Evolutionary conservation across 1,140 invertebrate species (phyloP).

Genomic region (Formica selysi): DNA sequence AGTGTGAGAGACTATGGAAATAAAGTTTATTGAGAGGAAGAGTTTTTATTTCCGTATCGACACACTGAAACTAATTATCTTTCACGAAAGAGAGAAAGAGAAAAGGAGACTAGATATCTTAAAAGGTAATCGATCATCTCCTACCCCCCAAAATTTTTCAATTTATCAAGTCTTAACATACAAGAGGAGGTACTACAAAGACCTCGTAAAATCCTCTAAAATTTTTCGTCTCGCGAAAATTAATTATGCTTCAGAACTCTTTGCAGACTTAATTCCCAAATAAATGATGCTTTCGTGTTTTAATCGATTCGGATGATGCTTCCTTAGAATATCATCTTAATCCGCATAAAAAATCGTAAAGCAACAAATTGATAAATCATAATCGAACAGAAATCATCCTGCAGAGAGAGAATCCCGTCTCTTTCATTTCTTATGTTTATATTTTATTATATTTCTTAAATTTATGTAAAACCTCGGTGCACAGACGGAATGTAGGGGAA

Average conservation of each 20-base stretch:
- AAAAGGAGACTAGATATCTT: constrained; percentile 3
- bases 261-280: constrained; percentile 46
- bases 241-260: constrained; percentile 51
- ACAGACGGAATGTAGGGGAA: no score
- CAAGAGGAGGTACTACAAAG: constrained; percentile 34
- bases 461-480: neutral
- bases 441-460: neutral
- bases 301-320: constrained; percentile 31
- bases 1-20: neutral
- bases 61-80: constrained; percentile 37
- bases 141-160: constrained; percentile 5
- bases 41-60: neutral
- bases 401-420: neutral
- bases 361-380: no score
- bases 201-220: constrained; percentile 49
- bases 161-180: constrained; percentile 58
- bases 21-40: constrained; percentile 5
- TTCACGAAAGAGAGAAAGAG: neutral
- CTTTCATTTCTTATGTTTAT: neutral
- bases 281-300: constrained; percentile 45
- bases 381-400: no score
- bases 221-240: constrained; percentile 49
- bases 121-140: constrained; percentile 33
- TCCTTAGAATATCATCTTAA: neutral
- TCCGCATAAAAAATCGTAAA: neutral